phyloP scores from a whole-genome alignment of 2,113 vertebrate species.

The Ailurus styani region DNA sequence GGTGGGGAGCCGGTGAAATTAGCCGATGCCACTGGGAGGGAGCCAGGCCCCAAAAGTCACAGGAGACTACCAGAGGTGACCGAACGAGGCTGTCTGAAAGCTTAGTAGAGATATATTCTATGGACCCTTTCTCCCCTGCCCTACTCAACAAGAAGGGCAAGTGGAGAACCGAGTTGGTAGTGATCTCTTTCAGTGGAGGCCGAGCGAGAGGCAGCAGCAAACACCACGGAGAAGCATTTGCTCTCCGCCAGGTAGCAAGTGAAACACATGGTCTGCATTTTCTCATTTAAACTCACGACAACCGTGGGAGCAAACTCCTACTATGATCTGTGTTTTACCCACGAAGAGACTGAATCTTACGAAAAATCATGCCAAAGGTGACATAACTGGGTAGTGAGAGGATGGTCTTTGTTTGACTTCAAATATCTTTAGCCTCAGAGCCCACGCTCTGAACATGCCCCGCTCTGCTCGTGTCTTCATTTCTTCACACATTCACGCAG shows the following conservation, averaged over 20 bases:
- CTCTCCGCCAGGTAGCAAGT: neutral
- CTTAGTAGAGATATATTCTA: fast-evolving
- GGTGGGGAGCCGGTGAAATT: neutral
- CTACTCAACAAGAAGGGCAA: neutral
- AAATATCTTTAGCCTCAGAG: neutral
- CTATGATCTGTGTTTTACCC: neutral
- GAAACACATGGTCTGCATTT: neutral
- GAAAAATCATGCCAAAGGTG: neutral
- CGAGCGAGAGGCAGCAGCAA: neutral
- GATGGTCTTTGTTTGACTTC: neutral
- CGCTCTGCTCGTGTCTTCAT: neutral
- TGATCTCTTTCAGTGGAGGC: neutral
- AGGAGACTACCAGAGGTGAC: neutral
- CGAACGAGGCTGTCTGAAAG: neutral
- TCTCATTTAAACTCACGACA: neutral
- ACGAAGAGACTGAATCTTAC: neutral
- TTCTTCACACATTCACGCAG: neutral
- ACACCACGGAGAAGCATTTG: neutral
- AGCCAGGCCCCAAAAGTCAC: neutral
- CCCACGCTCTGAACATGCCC: neutral
- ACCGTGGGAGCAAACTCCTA: neutral
- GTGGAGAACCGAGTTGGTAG: neutral
- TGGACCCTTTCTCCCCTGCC: neutral
- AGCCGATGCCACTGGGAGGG: neutral
- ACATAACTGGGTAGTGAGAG: neutral